These are phyloP conservation scores for Muscicapa striata DNA, from an alignment of 2,797 vertebrate species.

Conservation along the genomic window DNA sequence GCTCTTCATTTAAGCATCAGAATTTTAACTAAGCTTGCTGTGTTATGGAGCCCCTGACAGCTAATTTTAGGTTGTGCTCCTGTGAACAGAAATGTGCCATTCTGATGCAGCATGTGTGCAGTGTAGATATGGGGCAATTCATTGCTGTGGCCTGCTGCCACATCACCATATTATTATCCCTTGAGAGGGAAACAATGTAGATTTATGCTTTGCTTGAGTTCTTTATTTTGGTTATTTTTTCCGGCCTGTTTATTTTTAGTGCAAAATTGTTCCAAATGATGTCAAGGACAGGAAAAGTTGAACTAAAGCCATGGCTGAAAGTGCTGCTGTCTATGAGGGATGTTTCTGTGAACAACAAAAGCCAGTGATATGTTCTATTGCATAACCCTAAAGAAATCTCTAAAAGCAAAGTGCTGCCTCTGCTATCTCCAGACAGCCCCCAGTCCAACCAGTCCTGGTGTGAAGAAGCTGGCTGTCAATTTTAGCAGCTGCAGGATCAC, in stretches of 20 bases:
- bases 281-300: background rate
- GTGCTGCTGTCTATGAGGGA: background rate
- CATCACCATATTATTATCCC: background rate
- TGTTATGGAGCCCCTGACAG: background rate
- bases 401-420: background rate
- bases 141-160: background rate
- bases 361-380: background rate
- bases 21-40: background rate
- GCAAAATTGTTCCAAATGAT: constrained; percentile 20
- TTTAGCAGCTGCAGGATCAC: background rate
- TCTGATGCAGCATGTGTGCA: background rate
- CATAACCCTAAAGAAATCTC: background rate
- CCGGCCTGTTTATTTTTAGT: constrained; percentile 37
- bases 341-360: background rate
- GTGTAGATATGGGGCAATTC: background rate
- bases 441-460: accelerated
- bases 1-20: background rate
- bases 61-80: background rate
- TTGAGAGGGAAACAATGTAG: background rate
- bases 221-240: constrained; percentile 45
- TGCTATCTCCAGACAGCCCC: background rate
- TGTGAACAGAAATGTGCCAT: background rate
- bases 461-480: background rate
- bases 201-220: background rate
- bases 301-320: background rate